phyloP scores from a whole-genome alignment of 2,888 invertebrate species.

The Tenthredo notha region DNA sequence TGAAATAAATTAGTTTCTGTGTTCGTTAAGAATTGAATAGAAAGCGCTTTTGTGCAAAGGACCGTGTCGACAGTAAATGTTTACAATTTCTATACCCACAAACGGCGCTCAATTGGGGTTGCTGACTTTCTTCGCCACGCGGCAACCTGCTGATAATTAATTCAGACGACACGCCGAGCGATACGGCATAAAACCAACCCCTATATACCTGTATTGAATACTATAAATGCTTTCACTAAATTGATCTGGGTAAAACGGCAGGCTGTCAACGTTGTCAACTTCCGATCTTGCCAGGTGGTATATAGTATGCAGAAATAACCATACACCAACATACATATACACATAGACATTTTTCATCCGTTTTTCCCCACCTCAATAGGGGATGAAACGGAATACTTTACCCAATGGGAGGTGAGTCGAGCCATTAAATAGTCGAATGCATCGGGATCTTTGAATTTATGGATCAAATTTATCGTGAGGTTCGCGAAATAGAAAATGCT shows the following conservation, averaged over 20 bases:
- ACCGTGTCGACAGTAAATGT: constrained; percentile 13
- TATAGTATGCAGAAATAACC: constrained; percentile 33
- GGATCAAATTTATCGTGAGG: constrained; percentile 67
- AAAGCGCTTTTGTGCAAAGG: not conserved
- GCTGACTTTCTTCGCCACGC: not conserved
- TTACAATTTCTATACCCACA: constrained; percentile 26
- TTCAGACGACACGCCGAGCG: constrained; percentile 35
- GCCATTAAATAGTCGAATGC: constrained; percentile 67
- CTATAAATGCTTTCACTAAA: constrained; percentile 45
- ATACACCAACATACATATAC: not conserved
- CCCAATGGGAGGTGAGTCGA: constrained; percentile 53
- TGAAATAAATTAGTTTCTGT: not conserved
- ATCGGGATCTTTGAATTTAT: constrained; percentile 68
- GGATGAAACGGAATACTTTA: constrained; percentile 55
- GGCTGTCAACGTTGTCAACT: constrained; percentile 38
- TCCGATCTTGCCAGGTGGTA: not conserved
- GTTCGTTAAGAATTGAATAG: not conserved
- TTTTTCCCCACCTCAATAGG: constrained; percentile 49
- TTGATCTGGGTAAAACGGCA: constrained; percentile 32
- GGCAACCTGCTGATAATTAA: constrained; percentile 37
- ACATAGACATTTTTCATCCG: constrained; percentile 25
- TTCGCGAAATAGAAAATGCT: constrained; percentile 67
- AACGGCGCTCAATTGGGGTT: not conserved
- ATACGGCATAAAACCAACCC: constrained; percentile 26
- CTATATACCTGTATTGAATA: constrained; percentile 19